These are phyloP conservation scores for Noctua janthe DNA, from an alignment of 2,888 invertebrate species.

Conservation along the genomic window DNA sequence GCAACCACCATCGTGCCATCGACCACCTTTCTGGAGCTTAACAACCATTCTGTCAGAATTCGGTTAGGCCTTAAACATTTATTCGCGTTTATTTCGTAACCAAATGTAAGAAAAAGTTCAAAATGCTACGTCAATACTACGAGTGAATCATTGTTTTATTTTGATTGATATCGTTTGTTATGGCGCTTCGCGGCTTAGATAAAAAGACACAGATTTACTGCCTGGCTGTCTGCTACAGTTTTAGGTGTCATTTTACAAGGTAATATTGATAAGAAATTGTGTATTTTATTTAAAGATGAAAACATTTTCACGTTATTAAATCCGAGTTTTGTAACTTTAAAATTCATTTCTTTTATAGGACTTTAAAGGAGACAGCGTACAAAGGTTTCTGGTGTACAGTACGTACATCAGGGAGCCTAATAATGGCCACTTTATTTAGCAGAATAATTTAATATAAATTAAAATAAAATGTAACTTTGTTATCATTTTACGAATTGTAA, in stretches of 20 bases:
- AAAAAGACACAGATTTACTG: conserved; percentile 16
- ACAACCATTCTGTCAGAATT: not conserved
- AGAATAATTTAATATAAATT: too few species aligned
- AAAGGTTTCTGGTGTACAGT: not conserved
- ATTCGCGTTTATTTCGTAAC: conserved; percentile 18
- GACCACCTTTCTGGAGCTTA: not conserved
- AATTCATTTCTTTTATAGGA: not conserved
- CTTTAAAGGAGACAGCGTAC: not conserved
- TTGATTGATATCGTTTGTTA: conserved; percentile 10
- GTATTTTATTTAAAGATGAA: not conserved
- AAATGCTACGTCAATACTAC: conserved; percentile 17
- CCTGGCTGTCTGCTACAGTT: not conserved
- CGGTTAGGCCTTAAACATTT: not conserved
- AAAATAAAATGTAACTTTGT: too few species aligned
- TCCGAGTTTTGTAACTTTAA: not conserved
- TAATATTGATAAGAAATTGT: not conserved
- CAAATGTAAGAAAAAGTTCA: conserved; percentile 6
- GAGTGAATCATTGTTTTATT: conserved; percentile 19
- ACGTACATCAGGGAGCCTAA: too few species aligned
- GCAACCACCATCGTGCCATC: not conserved
- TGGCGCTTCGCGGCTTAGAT: not conserved
- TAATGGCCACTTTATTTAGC: too few species aligned
- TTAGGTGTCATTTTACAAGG: not conserved
- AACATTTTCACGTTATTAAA: not conserved
- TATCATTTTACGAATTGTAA: too few species aligned